Percentiles rank a stretch among this genome's conserved stretches.
These are phyloP conservation scores for Seira musarum DNA, from an alignment of 2,888 invertebrate species.

Conservation along the genomic window DNA sequence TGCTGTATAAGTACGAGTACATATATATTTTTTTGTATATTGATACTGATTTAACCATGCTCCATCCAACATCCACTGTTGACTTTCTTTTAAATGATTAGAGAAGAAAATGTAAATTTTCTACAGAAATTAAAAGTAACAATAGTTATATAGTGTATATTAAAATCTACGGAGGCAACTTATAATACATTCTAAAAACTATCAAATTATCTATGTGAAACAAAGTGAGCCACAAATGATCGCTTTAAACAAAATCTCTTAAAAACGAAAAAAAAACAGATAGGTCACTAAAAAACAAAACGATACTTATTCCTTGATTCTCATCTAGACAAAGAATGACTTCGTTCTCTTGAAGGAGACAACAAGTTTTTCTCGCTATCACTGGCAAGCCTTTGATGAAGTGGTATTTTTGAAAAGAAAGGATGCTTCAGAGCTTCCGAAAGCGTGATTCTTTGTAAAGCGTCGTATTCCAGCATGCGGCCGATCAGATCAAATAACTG, in stretches of 20 bases:
- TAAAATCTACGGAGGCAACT: no score
- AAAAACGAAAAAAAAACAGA: background rate
- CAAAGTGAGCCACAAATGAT: background rate
- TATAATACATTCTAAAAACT: no score
- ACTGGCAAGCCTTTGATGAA: slow-evolving; percentile 79
- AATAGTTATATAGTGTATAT: no score
- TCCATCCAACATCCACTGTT: no score
- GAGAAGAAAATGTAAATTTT: no score
- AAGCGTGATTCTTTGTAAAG: slow-evolving; percentile 89
- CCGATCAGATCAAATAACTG: slow-evolving; percentile 95
- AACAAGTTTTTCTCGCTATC: slow-evolving; percentile 71
- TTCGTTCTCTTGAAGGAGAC: slow-evolving; percentile 77
- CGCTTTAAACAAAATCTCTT: no score
- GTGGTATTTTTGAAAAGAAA: slow-evolving; percentile 91
- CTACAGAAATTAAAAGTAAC: no score
- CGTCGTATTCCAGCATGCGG: slow-evolving; percentile 98
- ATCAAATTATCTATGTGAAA: no score
- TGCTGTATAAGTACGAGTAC: no score
- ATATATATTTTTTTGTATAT: no score
- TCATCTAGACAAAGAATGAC: slow-evolving; percentile 84
- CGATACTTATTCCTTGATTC: slow-evolving; percentile 36
- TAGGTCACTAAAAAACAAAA: slow-evolving; percentile 17
- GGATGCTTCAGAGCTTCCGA: slow-evolving; percentile 91
- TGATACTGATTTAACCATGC: no score
- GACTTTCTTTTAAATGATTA: no score